A percentile compares a stretch with the other conserved stretches of the same genome.
Evolutionary conservation across 2,797 vertebrate genomes (phyloP).

Genomic region (Melanotaenia nigrans): DNA sequence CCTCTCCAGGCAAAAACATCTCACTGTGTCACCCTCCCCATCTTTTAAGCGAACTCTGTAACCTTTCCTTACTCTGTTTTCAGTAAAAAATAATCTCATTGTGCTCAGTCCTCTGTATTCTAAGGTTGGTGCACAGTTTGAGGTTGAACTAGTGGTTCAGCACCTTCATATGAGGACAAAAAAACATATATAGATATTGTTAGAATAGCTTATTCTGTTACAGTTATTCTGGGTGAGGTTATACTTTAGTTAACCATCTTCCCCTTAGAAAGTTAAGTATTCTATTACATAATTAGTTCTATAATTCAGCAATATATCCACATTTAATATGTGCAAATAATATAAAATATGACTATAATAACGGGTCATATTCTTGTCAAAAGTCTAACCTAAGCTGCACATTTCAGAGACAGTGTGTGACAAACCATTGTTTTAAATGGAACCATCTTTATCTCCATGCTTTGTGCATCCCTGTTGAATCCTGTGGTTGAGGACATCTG

Average conservation of each 20-base stretch:
- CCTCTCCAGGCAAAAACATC: conserved; percentile 71
- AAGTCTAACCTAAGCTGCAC: conserved; percentile 25
- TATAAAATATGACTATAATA: not conserved
- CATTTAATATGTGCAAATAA: not conserved
- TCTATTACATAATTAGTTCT: not conserved
- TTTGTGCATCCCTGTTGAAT: conserved; percentile 51
- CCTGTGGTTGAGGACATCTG: conserved; percentile 75
- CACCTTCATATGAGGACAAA: not conserved
- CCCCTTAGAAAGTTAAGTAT: not conserved
- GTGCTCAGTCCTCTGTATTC: conserved; percentile 35
- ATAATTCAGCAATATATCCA: not conserved
- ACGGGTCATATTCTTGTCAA: conserved; percentile 13
- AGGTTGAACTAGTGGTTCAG: conserved; percentile 26
- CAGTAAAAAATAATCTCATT: conserved; percentile 33
- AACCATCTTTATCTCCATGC: conserved; percentile 52
- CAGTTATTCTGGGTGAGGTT: conserved; percentile 8
- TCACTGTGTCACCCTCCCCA: conserved; percentile 60
- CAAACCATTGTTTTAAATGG: conserved; percentile 49
- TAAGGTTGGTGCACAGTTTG: conserved; percentile 28
- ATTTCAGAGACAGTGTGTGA: conserved; percentile 36
- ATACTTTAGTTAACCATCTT: not conserved
- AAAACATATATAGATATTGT: conserved; percentile 18
- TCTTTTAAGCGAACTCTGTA: conserved; percentile 67
- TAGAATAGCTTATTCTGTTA: not conserved
- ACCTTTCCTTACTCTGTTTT: conserved; percentile 60